Evolutionary conservation across 2,888 invertebrate species (phyloP), one percentile per base, ranked within the genome.

Genomic region (Gandaritis pyraliata): DNA sequence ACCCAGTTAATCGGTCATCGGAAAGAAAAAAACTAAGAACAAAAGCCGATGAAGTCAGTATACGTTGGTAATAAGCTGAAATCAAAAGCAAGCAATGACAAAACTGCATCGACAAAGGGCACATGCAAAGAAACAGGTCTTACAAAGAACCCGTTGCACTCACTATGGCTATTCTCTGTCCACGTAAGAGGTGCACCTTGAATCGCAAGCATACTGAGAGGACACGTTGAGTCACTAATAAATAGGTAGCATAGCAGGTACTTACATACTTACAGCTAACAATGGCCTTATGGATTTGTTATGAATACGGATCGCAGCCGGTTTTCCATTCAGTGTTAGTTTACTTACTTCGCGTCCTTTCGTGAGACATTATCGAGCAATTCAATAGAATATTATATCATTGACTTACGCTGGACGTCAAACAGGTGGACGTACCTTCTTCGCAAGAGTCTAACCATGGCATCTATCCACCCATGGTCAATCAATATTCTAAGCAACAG

Each of bases 121-220:
- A 52, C 52, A 49, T 41, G 64, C 45, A 23, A 36, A 16, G 43
- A 55, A 64, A 64, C 64, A 59, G 64, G 64, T 64, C 59, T 33
- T 57, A 48, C 53, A 53, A 46, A 46, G 43, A 53, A 54, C 59
- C 52, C 58, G 58, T 63, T 58, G 58, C 50, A 56, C 47, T 56
- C 49, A 63, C 61, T 68, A 58, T 64, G 64, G 61, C 49, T 56
- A 61, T 60, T 57, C 48, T 61, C 43, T 58, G 58, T 53, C 64
- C 64, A 62, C 61, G 58, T 56, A 57, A 65, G 58, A 64, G 36
- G 50, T 58, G 65, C 65, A 66, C 68, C 65, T 68, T 66, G 68
- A 58, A 48, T 62, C 38, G 54, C 56, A 49, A 11, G 15, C 13
- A 62, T 46, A 10, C n/a, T 4, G 43, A 39, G 58, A 65, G 61